Percentiles rank a stretch among this genome's conserved stretches.
phyloP scores from a whole-genome alignment of 1,140 invertebrate genomes.

The Acromyrmex charruanus region DNA sequence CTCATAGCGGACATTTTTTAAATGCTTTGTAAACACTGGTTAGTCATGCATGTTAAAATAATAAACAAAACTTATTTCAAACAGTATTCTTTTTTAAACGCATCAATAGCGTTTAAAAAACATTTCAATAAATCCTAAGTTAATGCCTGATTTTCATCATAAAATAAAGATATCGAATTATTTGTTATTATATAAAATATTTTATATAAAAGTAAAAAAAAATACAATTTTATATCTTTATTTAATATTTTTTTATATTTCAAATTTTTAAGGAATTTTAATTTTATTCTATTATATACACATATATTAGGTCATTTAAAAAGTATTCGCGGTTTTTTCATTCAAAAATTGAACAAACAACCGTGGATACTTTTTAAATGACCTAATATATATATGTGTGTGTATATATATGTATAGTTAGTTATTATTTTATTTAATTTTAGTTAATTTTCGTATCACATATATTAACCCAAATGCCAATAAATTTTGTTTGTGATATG shows the following conservation, averaged over 20 bases:
- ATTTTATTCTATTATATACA: background rate
- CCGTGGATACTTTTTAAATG: no score
- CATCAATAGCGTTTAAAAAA: background rate
- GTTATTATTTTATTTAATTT: background rate
- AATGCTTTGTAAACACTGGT: background rate
- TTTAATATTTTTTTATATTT: no score
- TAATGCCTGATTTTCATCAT: background rate
- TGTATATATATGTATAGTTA: no score
- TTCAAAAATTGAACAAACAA: no score
- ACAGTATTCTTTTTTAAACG: background rate
- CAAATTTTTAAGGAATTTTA: background rate
- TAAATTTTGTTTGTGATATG: background rate
- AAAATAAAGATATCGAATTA: background rate
- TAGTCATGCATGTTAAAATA: background rate
- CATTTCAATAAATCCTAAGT: background rate
- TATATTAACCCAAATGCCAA: background rate
- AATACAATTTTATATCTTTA: background rate
- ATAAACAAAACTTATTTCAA: background rate
- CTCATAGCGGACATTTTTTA: conserved; percentile 6
- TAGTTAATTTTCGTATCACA: background rate
- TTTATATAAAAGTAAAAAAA: background rate
- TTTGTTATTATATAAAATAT: background rate
- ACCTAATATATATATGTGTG: no score
- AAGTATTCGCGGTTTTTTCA: no score
- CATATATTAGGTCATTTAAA: no score